Percentiles rank a stretch among this genome's conserved stretches.
phyloP scores from a whole-genome alignment of 1,140 invertebrate species.

The Oryctes rhinoceros region DNA sequence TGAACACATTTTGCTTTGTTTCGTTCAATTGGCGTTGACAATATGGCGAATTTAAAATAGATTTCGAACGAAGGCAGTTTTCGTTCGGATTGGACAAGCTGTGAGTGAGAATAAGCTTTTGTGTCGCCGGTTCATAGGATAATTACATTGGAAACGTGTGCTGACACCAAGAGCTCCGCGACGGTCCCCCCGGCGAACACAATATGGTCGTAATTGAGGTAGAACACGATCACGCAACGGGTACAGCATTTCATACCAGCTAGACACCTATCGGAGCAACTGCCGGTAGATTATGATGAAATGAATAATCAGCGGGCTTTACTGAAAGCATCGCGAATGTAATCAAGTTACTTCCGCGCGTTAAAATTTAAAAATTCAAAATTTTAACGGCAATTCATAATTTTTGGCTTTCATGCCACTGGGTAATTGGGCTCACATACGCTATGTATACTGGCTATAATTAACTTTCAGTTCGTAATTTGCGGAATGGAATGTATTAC shows the following conservation, averaged over 20 bases:
- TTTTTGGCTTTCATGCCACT: not conserved
- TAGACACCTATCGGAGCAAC: slow-evolving; percentile 22
- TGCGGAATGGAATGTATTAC: too few species aligned
- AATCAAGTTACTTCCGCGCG: slow-evolving; percentile 14
- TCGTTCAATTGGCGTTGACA: slow-evolving; percentile 21
- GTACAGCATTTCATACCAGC: slow-evolving; percentile 16
- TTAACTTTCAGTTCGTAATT: too few species aligned
- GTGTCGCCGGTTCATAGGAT: slow-evolving; percentile 20
- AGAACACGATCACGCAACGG: slow-evolving; percentile 17
- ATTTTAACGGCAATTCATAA: not conserved
- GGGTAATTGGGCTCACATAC: not conserved
- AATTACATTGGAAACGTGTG: slow-evolving; percentile 29
- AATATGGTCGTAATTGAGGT: slow-evolving; percentile 27
- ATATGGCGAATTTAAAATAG: slow-evolving; percentile 29
- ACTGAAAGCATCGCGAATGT: not conserved
- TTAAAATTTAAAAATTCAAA: not conserved
- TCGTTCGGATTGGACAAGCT: slow-evolving; percentile 20
- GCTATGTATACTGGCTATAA: too few species aligned
- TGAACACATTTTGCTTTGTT: slow-evolving; percentile 17
- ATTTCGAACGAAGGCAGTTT: slow-evolving; percentile 20
- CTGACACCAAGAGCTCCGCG: slow-evolving; percentile 26
- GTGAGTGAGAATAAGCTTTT: slow-evolving; percentile 33
- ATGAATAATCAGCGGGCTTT: not conserved
- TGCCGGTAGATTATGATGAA: slow-evolving; percentile 22
- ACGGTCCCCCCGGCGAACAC: not conserved